Base-by-base conservation (phyloP, 2,113 vertebrate species). In the Pteropus alecto region DNA sequence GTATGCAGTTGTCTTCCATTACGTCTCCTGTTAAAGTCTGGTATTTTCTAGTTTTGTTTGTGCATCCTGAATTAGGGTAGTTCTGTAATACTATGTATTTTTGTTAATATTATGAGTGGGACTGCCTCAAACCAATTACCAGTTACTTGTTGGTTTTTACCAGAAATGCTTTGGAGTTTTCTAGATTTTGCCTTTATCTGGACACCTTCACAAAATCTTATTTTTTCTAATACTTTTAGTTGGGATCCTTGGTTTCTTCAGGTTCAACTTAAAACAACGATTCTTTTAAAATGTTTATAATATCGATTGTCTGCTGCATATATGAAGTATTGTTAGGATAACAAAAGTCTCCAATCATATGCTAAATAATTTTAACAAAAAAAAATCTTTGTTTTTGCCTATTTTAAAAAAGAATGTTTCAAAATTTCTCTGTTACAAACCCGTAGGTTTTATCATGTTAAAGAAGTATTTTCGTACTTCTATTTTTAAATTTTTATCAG, bases 241-340 rank as follows among this genome's bases (percentile, higher is more conserved):
- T 92, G 30, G 26, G 93, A 96, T 91, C 61, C 61, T 95, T 92
- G 82, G 35, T 78, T 95, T 95, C 85, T 93, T 90, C 19, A 71
- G 21, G 14, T 67, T 90, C 48, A 87, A 74, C 4, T 73, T 97
- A 68, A 96, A 87, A 81, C 41, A 65, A 77, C 48, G 1, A n/a
- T 70, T 76, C n/a, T 28, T 90, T 96, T 35, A 38, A 51, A 38
- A 26, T 33, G 51, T 92, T 94, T 88, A 43, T 71, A 46, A 41
- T 58, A 73, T 26, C 28, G 15, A 65, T 71, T 60, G 10, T 70
- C 14, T 35, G 54, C 33, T 19, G 35, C 3, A 77, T 86, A 93
- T 90, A 28, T 67, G 48, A 95, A 88, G 19, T 18, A 54, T 60
- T 87, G 19, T 87, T 85, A 81, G 71, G 46, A 71, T 58, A 43